Percentiles rank a stretch among this genome's conserved stretches.
phyloP scores from a whole-genome alignment of 2,888 invertebrate genomes.

The Eugnorisma glareosa region DNA sequence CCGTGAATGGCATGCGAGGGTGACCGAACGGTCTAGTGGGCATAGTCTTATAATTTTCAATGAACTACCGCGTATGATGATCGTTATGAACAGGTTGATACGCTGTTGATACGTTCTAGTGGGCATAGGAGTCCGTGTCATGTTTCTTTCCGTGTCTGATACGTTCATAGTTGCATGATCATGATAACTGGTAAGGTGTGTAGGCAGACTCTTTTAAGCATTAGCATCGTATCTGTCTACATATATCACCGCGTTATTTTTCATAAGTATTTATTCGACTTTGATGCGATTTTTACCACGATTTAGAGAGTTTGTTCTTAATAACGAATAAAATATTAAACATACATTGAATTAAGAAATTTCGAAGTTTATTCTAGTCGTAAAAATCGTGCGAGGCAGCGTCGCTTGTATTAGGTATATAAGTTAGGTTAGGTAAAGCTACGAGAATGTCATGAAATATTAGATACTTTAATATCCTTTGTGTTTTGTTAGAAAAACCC shows the following conservation, averaged over 20 bases:
- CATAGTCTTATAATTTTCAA: too few relatives aligned
- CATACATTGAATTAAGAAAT: not conserved
- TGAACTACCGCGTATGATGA: too few relatives aligned
- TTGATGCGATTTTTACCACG: not conserved
- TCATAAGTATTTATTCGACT: not conserved
- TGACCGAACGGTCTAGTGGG: too few relatives aligned
- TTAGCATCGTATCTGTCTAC: too few relatives aligned
- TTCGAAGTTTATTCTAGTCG: not conserved
- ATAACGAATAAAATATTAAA: not conserved
- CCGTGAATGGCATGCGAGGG: too few relatives aligned
- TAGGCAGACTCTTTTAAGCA: too few relatives aligned
- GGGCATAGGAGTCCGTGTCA: not conserved
- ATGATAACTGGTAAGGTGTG: not conserved
- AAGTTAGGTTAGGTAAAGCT: not conserved
- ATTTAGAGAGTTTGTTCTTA: not conserved
- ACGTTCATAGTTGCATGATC: not conserved
- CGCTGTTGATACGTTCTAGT: not conserved
- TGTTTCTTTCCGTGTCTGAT: not conserved
- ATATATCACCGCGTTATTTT: not conserved
- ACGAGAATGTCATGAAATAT: not conserved
- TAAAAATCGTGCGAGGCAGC: not conserved
- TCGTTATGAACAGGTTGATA: too few relatives aligned
- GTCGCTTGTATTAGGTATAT: not conserved
- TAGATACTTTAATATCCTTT: not conserved
- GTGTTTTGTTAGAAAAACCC: conserved; percentile 3